phyloP scores from a whole-genome alignment of 2,888 invertebrate species.

The Macrophya alboannulata region DNA sequence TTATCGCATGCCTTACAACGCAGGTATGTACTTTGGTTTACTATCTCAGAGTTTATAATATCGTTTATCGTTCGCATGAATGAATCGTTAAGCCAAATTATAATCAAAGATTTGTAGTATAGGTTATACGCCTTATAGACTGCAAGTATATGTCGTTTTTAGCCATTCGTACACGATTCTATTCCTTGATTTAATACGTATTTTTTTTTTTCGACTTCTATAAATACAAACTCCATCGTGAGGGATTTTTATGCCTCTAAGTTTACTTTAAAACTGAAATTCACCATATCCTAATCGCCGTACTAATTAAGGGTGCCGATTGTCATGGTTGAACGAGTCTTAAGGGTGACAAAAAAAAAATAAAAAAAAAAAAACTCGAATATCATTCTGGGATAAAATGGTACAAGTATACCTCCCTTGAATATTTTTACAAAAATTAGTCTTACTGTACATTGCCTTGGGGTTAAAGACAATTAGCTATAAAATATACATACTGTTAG shows the following conservation, averaged over 20 bases:
- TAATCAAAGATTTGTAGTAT: neutral
- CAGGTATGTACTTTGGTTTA: constrained; percentile 32
- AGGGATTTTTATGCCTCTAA: no score
- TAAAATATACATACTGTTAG: neutral
- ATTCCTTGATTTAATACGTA: neutral
- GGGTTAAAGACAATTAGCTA: neutral
- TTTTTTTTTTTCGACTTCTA: neutral
- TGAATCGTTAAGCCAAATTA: constrained; percentile 17
- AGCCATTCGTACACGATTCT: neutral
- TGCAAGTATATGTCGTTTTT: neutral
- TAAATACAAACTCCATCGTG: neutral
- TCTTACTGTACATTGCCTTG: neutral
- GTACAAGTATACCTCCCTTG: neutral
- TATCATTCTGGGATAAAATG: neutral
- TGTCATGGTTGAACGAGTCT: neutral
- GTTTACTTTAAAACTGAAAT: neutral
- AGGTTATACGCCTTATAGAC: neutral
- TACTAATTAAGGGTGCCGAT: neutral
- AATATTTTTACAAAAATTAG: constrained; percentile 6
- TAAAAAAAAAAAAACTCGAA: neutral
- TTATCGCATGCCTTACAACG: neutral
- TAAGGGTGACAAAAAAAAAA: neutral
- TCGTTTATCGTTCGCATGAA: neutral
- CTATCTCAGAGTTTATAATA: constrained; percentile 25
- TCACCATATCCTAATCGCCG: neutral